phyloP scores from a whole-genome alignment of 2,888 invertebrate species.

The Lamellibrachia satsuma region DNA sequence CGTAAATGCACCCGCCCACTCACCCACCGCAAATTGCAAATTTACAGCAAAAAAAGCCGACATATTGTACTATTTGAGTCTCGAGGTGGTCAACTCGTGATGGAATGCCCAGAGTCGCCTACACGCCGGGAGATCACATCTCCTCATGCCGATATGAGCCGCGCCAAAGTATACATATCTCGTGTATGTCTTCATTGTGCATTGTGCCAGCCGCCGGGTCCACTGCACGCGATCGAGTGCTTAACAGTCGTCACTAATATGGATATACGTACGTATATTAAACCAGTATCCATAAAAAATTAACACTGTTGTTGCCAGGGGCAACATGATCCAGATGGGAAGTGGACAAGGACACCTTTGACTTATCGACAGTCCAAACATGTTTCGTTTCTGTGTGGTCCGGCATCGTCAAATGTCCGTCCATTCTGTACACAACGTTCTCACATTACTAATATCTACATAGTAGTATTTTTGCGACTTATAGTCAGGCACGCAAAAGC shows the following conservation, averaged over 20 bases:
- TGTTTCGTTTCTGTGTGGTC: too few species aligned
- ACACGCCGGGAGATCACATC: neutral
- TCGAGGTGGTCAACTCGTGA: neutral
- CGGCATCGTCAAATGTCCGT: too few species aligned
- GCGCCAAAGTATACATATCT: neutral
- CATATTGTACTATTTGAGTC: neutral
- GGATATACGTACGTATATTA: neutral
- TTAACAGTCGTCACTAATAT: neutral
- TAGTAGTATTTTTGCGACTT: too few species aligned
- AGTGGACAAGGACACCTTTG: neutral
- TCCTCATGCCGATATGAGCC: neutral
- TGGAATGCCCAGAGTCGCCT: neutral
- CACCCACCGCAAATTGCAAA: neutral
- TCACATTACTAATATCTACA: too few species aligned
- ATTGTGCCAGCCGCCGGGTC: neutral
- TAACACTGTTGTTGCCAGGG: neutral
- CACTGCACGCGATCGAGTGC: neutral
- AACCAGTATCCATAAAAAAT: neutral
- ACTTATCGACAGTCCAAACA: neutral
- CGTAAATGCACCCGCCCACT: neutral
- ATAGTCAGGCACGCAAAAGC: too few species aligned
- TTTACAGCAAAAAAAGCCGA: neutral
- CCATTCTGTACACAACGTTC: too few species aligned
- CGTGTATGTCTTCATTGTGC: neutral
- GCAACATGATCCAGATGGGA: neutral